phyloP scores from a whole-genome alignment of 2,113 vertebrate genomes.

The Deroptyus accipitrinus region DNA sequence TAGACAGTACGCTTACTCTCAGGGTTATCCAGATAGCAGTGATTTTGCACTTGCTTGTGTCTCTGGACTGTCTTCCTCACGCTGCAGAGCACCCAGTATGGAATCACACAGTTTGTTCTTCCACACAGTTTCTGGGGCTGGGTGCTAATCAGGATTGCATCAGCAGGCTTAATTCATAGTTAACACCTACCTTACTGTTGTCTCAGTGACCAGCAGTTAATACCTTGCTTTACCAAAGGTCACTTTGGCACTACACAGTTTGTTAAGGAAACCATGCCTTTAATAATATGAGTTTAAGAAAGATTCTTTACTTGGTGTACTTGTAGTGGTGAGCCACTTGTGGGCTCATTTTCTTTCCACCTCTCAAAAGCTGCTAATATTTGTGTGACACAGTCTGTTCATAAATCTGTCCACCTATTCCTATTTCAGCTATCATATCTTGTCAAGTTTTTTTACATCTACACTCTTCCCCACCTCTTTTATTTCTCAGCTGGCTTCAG shows the following conservation, averaged over 20 bases:
- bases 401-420: not conserved
- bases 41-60: not conserved
- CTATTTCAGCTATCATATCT: not conserved
- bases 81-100: not conserved
- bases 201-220: not conserved
- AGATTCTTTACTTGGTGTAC: not conserved
- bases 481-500: not conserved
- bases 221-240: not conserved
- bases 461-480: not conserved
- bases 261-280: not conserved
- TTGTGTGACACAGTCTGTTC: not conserved
- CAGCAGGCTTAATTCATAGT: not conserved
- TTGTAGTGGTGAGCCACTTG: not conserved
- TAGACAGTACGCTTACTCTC: rapidly evolving
- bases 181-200: not conserved
- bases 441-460: not conserved
- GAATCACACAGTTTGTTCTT: not conserved
- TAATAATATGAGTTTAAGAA: not conserved
- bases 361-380: not conserved
- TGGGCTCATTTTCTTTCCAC: not conserved
- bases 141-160: not conserved
- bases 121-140: not conserved
- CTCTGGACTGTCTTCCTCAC: not conserved
- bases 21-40: not conserved
- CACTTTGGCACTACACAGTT: not conserved